These are phyloP conservation scores for Ptilonorhynchus violaceus DNA, from an alignment of 2,113 vertebrate genomes.

Conservation along the genomic window DNA sequence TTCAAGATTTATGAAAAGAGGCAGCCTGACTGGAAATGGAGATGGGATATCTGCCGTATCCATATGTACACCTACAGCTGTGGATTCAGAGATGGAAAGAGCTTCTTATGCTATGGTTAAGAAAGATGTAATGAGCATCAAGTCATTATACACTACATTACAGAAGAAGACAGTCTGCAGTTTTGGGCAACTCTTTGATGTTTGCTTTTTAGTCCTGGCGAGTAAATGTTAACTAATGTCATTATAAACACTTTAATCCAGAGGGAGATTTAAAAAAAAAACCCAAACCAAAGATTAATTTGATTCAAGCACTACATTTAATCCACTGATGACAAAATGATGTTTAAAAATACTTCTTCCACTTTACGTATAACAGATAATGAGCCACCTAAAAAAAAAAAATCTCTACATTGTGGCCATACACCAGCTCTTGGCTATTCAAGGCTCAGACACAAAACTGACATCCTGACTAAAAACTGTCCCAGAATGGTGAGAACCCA, in stretches of 20 bases:
- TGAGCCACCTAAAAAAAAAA: background rate
- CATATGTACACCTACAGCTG: background rate
- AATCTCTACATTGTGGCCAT: background rate
- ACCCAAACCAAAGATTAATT: background rate
- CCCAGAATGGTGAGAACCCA: background rate
- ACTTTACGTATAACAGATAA: background rate
- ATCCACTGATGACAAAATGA: background rate
- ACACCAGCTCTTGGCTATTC: background rate
- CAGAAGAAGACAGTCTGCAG: background rate
- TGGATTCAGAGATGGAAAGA: background rate
- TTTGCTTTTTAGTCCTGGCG: background rate
- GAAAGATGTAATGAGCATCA: background rate
- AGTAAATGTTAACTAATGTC: background rate
- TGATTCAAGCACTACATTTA: constrained; percentile 8
- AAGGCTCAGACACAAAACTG: background rate
- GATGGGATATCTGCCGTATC: background rate
- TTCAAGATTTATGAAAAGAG: background rate
- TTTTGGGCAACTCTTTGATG: background rate
- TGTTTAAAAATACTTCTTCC: background rate
- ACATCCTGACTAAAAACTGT: background rate
- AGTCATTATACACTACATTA: background rate
- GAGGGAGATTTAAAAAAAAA: background rate
- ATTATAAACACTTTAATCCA: background rate
- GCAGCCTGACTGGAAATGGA: background rate
- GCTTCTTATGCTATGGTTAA: background rate